Conservation (phyloP, 2,888 invertebrate genomes). For the Malacosoma neustria region DNA sequence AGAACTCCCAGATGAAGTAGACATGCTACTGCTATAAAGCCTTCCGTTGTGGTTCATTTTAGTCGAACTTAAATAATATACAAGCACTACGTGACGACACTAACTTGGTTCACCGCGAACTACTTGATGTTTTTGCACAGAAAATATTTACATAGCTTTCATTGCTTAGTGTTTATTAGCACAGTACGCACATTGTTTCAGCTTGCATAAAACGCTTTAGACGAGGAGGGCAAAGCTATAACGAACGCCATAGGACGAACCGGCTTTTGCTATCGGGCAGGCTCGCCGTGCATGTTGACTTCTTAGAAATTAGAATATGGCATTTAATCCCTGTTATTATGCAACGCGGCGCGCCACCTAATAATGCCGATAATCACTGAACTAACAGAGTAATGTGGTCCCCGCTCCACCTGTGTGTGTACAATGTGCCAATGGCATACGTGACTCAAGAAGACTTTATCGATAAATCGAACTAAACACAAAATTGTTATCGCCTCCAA, state of each 20-base stretch:
- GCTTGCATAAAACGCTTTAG: constrained; percentile 18
- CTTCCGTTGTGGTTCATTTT: constrained; percentile 42
- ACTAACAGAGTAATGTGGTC: constrained; percentile 15
- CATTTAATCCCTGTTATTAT: constrained; percentile 5
- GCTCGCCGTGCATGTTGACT: neutral
- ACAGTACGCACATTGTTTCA: constrained; percentile 25
- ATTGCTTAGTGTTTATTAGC: constrained; percentile 33
- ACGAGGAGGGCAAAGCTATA: too few relatives aligned
- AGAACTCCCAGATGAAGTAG: constrained; percentile 57
- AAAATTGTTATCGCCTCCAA: constrained; percentile 53
- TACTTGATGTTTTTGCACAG: neutral
- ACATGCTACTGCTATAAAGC: constrained; percentile 46
- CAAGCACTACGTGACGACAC: neutral
- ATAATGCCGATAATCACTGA: constrained; percentile 13
- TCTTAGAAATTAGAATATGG: neutral
- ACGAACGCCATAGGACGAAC: neutral
- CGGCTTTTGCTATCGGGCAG: neutral
- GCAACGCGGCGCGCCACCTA: constrained; percentile 11
- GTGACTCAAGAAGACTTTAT: constrained; percentile 59
- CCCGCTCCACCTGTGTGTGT: constrained; percentile 32
- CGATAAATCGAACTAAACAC: constrained; percentile 47
- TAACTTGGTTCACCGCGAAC: constrained; percentile 4
- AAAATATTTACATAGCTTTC: constrained; percentile 13
- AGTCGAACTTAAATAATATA: constrained; percentile 5
- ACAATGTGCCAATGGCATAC: constrained; percentile 53